Base-by-base conservation (phyloP, 2,888 invertebrate species). In the Cheiracanthium punctorium region DNA sequence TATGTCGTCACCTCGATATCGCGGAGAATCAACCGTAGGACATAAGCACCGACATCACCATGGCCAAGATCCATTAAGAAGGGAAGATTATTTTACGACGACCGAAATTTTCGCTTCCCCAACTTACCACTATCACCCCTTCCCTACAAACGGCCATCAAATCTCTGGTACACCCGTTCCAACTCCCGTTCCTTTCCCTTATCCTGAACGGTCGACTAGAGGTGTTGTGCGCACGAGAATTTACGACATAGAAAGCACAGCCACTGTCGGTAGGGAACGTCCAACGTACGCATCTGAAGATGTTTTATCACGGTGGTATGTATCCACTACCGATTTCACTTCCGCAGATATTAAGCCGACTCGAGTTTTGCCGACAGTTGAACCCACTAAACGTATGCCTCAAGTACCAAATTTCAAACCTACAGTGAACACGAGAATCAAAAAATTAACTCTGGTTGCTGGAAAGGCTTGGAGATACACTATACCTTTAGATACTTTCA, bases 401-500 rank as follows among this genome's bases (percentile, higher is more conserved):
- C 92, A 93, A 84, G 94, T 94, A 90, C 93, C 92, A 7, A 93
- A 93, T 89, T 91, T 90, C 84, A 94, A 95, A 17, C 96, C 96
- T 0, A 93, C 94, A 4, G 94, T 96, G 88, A 95, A 95, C 89
- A 95, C 94, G 90, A 94, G 96, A 88, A 93, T 96, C 91, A 95
- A 95, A 91, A 96, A 96, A 91, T 93, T 95, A 67, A 94, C 95
- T 12, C 94, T 95, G 33, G 95, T 94, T 0, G 96, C 96, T 86
- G 97, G 97, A 75, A 96, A 96, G 92, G 94, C 95, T 0, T 95
- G 96, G 89, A 85, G 94, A 90, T 95, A 95, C 91, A 93, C 94
- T 52, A 95, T 98, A 89, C 97, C 97, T 0, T 93, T 94, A 12
- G 95, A 96, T 90, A 94, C 96, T 1, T 98, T 98, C 92, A 94